phyloP scores from a whole-genome alignment of 2,888 invertebrate species.

The Panopea generosa region DNA sequence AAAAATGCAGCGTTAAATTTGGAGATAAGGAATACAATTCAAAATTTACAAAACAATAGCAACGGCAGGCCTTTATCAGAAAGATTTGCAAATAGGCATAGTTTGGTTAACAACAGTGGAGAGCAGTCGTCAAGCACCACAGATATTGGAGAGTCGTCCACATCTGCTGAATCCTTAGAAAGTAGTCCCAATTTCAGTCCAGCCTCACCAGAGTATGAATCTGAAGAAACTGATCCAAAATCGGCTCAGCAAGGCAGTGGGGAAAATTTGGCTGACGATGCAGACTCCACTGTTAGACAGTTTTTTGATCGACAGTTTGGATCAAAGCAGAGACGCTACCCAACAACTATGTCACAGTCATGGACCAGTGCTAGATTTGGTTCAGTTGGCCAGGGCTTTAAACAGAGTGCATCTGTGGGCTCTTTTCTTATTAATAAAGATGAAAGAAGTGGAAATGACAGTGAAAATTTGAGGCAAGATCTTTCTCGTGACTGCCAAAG shows the following conservation, averaged over 20 bases:
- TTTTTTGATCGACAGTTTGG: conserved; percentile 62
- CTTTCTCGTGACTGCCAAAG: conserved; percentile 2
- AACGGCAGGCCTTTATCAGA: conserved; percentile 11
- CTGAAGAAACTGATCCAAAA: conserved; percentile 1
- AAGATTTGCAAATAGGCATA: conserved; percentile 11
- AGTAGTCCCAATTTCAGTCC: conserved; percentile 46
- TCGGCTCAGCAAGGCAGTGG: background rate
- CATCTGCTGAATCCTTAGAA: conserved; percentile 53
- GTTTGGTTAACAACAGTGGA: conserved; percentile 6
- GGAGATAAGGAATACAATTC: conserved; percentile 44
- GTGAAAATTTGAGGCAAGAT: background rate
- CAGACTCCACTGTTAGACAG: conserved; percentile 53
- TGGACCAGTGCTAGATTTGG: conserved; percentile 54
- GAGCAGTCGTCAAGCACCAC: conserved; percentile 50
- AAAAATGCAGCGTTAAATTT: conserved; percentile 40
- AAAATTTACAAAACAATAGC: conserved; percentile 33
- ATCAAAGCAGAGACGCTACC: conserved; percentile 43
- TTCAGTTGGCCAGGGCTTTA: conserved; percentile 34
- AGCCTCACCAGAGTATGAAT: conserved; percentile 45
- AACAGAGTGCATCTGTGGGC: conserved; percentile 50
- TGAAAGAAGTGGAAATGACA: background rate
- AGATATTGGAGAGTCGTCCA: conserved; percentile 61
- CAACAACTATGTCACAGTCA: conserved; percentile 59
- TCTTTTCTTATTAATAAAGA: conserved; percentile 40
- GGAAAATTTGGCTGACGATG: conserved; percentile 45